Percentiles rank a stretch among this genome's conserved stretches.
These are phyloP conservation scores for Montipora efflorescens DNA, from an alignment of 64 coral and sea anemone genomes.

Conservation along the genomic window DNA sequence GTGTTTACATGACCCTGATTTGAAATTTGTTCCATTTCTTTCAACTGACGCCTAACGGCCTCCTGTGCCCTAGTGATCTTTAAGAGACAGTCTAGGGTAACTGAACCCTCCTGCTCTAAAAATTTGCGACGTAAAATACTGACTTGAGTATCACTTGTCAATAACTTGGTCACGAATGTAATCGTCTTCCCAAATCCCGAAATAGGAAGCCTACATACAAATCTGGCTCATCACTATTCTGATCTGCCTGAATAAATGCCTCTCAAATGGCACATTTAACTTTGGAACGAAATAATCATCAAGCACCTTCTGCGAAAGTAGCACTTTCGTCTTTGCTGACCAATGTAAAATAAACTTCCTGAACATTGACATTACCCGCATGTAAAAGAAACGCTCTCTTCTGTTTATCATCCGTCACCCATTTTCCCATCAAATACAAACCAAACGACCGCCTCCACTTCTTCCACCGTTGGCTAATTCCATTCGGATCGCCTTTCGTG, in stretches of 20 bases:
- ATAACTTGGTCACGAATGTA: background rate
- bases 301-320: too few relatives aligned
- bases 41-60: background rate
- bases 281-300: background rate
- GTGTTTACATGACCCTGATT: background rate
- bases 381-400: too few relatives aligned
- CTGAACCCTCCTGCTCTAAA: background rate
- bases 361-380: too few relatives aligned
- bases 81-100: background rate
- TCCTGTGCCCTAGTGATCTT: slow-evolving; percentile 13
- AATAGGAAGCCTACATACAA: slow-evolving; percentile 3
- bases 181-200: background rate
- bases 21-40: background rate
- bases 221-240: background rate
- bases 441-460: too few relatives aligned
- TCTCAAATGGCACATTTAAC: slow-evolving; percentile 40
- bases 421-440: too few relatives aligned
- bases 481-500: too few relatives aligned
- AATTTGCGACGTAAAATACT: background rate
- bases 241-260: slow-evolving; percentile 36
- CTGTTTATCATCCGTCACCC: too few relatives aligned
- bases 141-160: background rate
- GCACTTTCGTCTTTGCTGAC: too few relatives aligned
- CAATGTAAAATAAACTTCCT: too few relatives aligned
- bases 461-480: too few relatives aligned